These are phyloP conservation scores for Tonatia bakeri DNA, from an alignment of 2,113 vertebrate species.

Conservation along the genomic window DNA sequence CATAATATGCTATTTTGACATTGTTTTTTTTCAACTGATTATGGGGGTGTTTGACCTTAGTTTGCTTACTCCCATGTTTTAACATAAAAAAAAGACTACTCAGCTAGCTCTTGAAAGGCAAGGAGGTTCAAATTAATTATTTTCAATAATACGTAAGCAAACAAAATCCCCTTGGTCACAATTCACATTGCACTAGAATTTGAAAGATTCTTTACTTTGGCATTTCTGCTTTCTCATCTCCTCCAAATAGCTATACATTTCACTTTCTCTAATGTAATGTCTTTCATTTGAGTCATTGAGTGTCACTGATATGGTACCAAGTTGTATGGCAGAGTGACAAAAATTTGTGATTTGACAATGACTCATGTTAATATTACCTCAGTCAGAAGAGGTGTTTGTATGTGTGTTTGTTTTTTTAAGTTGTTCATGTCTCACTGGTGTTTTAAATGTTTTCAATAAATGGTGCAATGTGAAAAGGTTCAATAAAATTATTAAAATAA, in stretches of 20 bases:
- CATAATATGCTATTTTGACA: neutral
- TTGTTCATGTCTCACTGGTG: constrained; percentile 31
- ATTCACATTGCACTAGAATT: neutral
- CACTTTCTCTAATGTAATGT: neutral
- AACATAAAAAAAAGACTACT: neutral
- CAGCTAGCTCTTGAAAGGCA: neutral
- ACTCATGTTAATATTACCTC: neutral
- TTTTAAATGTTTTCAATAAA: constrained; percentile 57
- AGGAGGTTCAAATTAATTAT: neutral
- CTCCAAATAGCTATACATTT: neutral
- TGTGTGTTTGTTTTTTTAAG: neutral
- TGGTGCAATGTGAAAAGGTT: constrained; percentile 54
- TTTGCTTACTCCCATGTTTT: neutral
- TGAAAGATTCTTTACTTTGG: neutral
- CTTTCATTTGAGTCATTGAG: neutral
- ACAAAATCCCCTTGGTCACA: neutral
- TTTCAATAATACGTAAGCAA: neutral
- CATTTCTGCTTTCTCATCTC: neutral
- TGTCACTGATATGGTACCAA: constrained; percentile 36
- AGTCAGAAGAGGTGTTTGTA: neutral
- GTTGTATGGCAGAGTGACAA: constrained; percentile 34
- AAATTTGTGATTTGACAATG: constrained; percentile 44
- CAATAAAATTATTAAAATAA: constrained; percentile 65
- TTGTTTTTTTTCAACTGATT: neutral
- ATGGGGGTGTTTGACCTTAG: neutral